Evolutionary conservation across 2,888 invertebrate species (phyloP).

Genomic region (Creontiades dilutus): DNA sequence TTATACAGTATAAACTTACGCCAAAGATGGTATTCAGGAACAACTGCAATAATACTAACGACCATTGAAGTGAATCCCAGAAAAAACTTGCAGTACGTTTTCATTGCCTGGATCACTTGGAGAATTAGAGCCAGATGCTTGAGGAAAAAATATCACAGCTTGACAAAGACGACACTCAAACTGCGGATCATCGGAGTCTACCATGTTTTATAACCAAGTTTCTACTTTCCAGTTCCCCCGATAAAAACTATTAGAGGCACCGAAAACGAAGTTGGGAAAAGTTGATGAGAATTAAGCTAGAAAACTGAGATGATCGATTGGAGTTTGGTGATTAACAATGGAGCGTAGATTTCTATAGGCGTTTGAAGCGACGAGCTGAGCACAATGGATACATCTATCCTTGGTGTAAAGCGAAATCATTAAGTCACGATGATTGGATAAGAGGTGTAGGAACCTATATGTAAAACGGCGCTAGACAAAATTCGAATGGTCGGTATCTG

Average conservation of each 20-base stretch:
- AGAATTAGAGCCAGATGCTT: neutral
- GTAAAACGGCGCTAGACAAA: no score
- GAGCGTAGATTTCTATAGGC: neutral
- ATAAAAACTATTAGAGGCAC: neutral
- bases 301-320: neutral
- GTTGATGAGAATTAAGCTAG: neutral
- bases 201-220: neutral
- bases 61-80: neutral
- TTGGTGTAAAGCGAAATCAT: neutral
- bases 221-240: conserved; percentile 5
- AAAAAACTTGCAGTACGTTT: neutral
- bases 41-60: conserved; percentile 7
- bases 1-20: conserved; percentile 9
- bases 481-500: neutral
- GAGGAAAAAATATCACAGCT: no score
- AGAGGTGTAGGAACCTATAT: no score
- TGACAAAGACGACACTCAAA: neutral
- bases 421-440: neutral
- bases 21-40: conserved; percentile 32
- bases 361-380: neutral
- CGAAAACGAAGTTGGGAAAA: conserved; percentile 17
- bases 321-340: neutral
- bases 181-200: neutral
- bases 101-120: neutral
- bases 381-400: neutral